Percentiles rank a stretch among this genome's conserved stretches.
These are phyloP conservation scores for Mystacides longicornis DNA, from an alignment of 2,888 invertebrate species.

Conservation along the genomic window DNA sequence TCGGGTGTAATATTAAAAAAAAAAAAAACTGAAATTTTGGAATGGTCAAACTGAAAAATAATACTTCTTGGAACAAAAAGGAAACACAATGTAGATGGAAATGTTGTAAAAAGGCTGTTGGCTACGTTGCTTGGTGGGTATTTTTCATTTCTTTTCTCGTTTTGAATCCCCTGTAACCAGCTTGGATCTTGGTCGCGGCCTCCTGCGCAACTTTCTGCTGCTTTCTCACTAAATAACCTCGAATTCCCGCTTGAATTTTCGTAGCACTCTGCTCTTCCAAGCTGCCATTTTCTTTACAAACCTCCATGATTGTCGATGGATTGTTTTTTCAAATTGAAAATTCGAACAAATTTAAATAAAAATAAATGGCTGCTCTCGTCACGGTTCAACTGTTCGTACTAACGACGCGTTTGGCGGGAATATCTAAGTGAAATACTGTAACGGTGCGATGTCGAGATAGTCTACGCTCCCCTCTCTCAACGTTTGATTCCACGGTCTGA, in stretches of 20 bases:
- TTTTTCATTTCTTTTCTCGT: slow-evolving; percentile 33
- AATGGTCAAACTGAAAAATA: neutral
- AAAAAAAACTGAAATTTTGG: too few relatives aligned
- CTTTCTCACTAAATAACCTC: slow-evolving; percentile 48
- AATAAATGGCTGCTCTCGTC: neutral
- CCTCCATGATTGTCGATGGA: neutral
- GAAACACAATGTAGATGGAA: too few relatives aligned
- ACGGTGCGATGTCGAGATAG: too few relatives aligned
- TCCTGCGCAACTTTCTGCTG: slow-evolving; percentile 36
- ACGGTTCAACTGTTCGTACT: too few relatives aligned
- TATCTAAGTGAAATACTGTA: too few relatives aligned
- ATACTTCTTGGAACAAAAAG: too few relatives aligned
- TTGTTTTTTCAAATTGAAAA: neutral
- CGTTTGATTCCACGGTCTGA: too few relatives aligned
- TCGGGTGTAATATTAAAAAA: too few relatives aligned
- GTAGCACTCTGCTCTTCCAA: slow-evolving; percentile 34
- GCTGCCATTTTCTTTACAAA: slow-evolving; percentile 5
- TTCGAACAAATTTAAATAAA: neutral
- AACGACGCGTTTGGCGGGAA: slow-evolving; percentile 5
- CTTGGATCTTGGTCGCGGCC: slow-evolving; percentile 36
- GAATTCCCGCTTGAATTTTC: slow-evolving; percentile 49
- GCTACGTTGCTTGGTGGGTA: slow-evolving; percentile 17
- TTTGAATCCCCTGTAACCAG: slow-evolving; percentile 35
- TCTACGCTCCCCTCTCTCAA: too few relatives aligned
- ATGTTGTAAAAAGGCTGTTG: neutral